Evolutionary conservation across 2,113 vertebrate species (phyloP).

Genomic region (Alligator sinensis): DNA sequence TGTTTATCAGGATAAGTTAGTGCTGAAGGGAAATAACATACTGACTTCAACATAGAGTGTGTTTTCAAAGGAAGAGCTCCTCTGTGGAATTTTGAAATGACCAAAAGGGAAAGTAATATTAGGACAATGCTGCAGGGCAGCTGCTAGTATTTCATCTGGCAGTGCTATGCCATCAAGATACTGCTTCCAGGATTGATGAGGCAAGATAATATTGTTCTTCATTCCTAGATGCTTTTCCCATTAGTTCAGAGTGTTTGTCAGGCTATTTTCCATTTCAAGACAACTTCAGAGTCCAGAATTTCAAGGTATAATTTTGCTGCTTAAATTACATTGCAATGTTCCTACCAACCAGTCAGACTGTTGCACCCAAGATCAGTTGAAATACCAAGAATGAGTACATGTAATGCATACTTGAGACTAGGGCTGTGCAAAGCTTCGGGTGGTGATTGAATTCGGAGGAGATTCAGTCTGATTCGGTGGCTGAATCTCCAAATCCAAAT

Average conservation of each 20-base stretch:
- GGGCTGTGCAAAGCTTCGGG: no score
- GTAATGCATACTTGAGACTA: constrained; percentile 1
- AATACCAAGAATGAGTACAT: neutral
- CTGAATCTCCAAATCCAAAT: no score
- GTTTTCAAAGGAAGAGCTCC: no score
- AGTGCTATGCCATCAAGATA: neutral
- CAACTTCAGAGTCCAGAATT: neutral
- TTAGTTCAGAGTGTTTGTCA: no score
- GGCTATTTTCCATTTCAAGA: neutral
- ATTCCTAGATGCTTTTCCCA: neutral
- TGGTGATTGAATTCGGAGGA: no score
- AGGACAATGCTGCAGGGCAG: neutral
- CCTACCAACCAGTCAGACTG: constrained; percentile 1
- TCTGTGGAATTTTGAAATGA: no score
- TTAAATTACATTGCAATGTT: neutral
- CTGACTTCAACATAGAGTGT: no score
- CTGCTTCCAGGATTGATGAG: neutral
- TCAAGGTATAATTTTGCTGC: neutral
- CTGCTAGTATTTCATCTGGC: fast-evolving
- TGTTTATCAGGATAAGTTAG: no score
- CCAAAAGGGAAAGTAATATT: no score
- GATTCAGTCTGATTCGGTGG: no score
- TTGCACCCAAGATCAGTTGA: neutral
- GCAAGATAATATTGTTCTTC: neutral
- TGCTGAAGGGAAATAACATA: no score